Evolutionary conservation across 2,797 vertebrate genomes (phyloP).

Genomic region (Pangasius djambal): DNA sequence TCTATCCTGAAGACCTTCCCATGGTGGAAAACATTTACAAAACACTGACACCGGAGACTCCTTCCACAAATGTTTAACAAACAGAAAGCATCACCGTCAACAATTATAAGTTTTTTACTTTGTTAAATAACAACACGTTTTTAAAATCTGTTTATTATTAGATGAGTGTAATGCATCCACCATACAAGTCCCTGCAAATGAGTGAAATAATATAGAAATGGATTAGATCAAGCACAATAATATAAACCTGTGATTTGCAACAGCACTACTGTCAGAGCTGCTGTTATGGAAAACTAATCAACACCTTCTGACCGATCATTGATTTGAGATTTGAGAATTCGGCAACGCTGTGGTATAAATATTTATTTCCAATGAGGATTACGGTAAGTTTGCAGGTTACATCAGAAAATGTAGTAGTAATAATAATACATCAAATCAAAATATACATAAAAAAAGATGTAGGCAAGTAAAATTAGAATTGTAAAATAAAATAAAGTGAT

Average conservation of each 20-base stretch:
- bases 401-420: background rate
- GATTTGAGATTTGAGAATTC: background rate
- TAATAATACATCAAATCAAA: background rate
- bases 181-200: background rate
- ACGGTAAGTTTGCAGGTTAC: background rate
- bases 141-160: background rate
- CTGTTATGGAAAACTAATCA: background rate
- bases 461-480: background rate
- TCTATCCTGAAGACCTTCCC: background rate
- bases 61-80: background rate
- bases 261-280: background rate
- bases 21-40: background rate
- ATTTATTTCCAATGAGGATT: conserved; percentile 13
- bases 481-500: background rate
- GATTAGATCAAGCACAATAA: background rate
- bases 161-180: background rate
- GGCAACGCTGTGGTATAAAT: background rate
- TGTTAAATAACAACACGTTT: background rate
- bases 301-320: background rate
- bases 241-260: background rate
- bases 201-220: background rate
- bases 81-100: background rate
- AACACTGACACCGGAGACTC: background rate
- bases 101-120: background rate
- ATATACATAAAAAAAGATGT: background rate